Percentiles rank a stretch among this genome's conserved stretches.
phyloP scores from a whole-genome alignment of 2,888 invertebrate species.

The Conchocele bisecta region DNA sequence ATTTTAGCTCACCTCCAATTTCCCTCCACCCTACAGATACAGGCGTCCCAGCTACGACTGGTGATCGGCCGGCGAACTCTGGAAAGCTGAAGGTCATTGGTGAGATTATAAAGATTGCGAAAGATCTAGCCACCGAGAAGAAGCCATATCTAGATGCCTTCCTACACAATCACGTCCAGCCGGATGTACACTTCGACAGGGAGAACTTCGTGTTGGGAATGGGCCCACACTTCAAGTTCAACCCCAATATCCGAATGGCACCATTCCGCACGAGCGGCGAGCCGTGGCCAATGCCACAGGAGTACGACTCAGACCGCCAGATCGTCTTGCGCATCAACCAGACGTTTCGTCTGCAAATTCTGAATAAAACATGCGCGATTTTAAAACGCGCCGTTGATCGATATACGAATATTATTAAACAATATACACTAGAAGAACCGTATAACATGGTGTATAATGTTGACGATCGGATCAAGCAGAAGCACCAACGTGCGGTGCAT shows the following conservation, averaged over 20 bases:
- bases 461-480: constrained; percentile 11
- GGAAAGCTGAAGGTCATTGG: no score
- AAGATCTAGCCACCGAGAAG: no score
- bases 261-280: constrained; percentile 43
- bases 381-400: constrained; percentile 85
- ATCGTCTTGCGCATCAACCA: constrained; percentile 32
- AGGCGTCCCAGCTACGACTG: no score
- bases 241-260: constrained; percentile 38
- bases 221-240: constrained; percentile 26
- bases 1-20: no score
- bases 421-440: constrained; percentile 50
- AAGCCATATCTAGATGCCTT: constrained; percentile 38
- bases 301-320: constrained; percentile 11
- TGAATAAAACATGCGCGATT: constrained; percentile 84
- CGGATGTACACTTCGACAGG: constrained; percentile 9
- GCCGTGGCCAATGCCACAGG: constrained; percentile 49
- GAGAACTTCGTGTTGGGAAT: constrained; percentile 28
- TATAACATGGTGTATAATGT: constrained; percentile 47
- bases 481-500: no score
- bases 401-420: constrained; percentile 84
- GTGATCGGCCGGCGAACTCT: no score
- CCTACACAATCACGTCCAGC: constrained; percentile 33
- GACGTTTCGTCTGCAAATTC: constrained; percentile 45
- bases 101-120: no score
- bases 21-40: no score